These are phyloP conservation scores for Zophobas atratus DNA, from an alignment of 1,140 invertebrate genomes.

Conservation along the genomic window DNA sequence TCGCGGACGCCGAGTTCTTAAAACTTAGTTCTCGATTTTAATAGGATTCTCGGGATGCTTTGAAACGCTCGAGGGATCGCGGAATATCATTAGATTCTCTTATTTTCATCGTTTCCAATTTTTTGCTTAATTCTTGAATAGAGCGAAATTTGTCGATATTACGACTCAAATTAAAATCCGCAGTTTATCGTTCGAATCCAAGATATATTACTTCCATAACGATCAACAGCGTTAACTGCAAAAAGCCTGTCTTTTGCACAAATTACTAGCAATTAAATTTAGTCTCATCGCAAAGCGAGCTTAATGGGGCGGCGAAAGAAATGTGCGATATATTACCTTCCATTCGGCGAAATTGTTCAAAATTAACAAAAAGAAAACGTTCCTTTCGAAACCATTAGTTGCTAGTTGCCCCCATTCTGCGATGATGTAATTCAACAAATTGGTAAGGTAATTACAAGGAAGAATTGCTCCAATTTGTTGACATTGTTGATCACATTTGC, in stretches of 20 bases:
- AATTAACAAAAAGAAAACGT: constrained; percentile 16
- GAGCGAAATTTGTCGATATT: background rate
- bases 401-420: constrained; percentile 29
- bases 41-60: constrained; percentile 9
- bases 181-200: too few species aligned
- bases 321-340: constrained; percentile 46
- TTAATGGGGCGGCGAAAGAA: constrained; percentile 43
- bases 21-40: constrained; percentile 8
- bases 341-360: constrained; percentile 34
- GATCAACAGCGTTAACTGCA: background rate
- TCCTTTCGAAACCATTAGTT: constrained; percentile 25
- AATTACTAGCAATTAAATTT: constrained; percentile 47
- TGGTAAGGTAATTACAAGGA: constrained; percentile 26
- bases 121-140: background rate
- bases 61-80: background rate
- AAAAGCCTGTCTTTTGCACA: constrained; percentile 28
- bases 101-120: constrained; percentile 4
- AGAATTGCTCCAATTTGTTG: constrained; percentile 28
- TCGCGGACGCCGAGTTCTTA: background rate
- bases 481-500: constrained; percentile 20
- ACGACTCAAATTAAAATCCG: background rate
- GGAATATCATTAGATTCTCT: constrained; percentile 1
- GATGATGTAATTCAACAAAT: constrained; percentile 37
- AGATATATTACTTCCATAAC: background rate
- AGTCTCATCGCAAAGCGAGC: constrained; percentile 4